Conservation (phyloP, 2,797 vertebrate species). For the Bucorvus abyssinicus region DNA sequence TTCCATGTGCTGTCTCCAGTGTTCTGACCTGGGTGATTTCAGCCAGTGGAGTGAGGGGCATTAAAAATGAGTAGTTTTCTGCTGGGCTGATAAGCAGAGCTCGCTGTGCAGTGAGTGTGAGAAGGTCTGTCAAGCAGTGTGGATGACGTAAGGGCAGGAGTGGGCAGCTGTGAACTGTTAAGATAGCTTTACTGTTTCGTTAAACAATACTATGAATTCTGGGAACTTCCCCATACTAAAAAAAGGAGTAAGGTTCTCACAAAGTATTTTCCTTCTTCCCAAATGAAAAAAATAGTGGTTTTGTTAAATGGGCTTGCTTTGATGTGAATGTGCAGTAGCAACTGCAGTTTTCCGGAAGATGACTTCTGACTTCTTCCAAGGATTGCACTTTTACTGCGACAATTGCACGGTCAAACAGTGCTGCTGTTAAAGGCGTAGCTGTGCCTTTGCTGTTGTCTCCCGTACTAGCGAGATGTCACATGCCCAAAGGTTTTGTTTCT, state of each 20-base stretch:
- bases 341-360: not conserved
- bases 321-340: not conserved
- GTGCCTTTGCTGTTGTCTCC: not conserved
- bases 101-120: not conserved
- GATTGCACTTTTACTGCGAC: accelerated
- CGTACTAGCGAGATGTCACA: accelerated
- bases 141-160: not conserved
- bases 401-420: accelerated
- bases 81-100: not conserved
- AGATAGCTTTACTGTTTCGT: not conserved
- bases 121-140: not conserved
- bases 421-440: too few relatives aligned
- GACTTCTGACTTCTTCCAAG: not conserved
- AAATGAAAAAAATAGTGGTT: not conserved
- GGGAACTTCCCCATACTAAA: not conserved
- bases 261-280: not conserved
- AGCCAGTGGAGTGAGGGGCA: accelerated
- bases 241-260: not conserved
- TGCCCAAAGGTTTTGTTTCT: not conserved
- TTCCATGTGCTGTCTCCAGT: accelerated
- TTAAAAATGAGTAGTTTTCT: not conserved
- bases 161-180: not conserved
- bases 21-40: not conserved
- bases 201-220: not conserved
- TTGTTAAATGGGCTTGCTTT: not conserved